Conservation (phyloP, 1,140 invertebrate genomes). For the Lepidurus couesii region DNA sequence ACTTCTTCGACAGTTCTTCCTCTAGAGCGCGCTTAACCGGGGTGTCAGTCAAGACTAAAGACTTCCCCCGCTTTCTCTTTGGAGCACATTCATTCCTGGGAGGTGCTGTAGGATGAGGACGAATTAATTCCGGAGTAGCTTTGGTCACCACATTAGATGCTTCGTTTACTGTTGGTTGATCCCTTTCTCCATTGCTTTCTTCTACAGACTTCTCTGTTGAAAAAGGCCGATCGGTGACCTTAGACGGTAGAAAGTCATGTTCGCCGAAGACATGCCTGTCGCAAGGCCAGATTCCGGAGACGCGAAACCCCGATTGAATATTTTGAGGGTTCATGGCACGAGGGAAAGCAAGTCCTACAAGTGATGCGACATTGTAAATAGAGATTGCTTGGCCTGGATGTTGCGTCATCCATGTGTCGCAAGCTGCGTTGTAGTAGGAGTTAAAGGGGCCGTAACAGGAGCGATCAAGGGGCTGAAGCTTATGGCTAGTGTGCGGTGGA, state of each 20-base stretch:
- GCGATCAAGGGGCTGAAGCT: constrained; percentile 49
- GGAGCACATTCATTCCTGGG: neutral
- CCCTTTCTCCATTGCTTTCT: neutral
- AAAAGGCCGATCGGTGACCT: constrained; percentile 42
- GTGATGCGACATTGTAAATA: too few relatives aligned
- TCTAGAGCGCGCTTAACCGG: neutral
- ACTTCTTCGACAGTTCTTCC: constrained; percentile 11
- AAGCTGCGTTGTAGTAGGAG: too few relatives aligned
- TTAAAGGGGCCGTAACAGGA: constrained; percentile 46
- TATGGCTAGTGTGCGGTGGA: constrained; percentile 48
- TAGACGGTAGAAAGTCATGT: constrained; percentile 42
- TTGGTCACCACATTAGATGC: neutral
- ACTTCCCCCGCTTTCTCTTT: constrained; percentile 22
- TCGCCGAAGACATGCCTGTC: constrained; percentile 43
- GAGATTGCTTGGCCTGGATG: too few relatives aligned
- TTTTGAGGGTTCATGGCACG: too few relatives aligned
- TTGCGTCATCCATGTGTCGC: too few relatives aligned
- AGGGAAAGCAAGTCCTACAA: too few relatives aligned
- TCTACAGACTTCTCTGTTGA: neutral
- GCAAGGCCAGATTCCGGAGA: constrained; percentile 42
- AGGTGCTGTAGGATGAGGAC: constrained; percentile 22
- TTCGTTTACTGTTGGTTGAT: neutral
- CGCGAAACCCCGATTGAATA: too few relatives aligned
- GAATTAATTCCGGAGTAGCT: neutral
- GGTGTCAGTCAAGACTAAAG: constrained; percentile 20